phyloP scores from a whole-genome alignment of 2,113 vertebrate genomes.

The Dendropsophus ebraccatus region DNA sequence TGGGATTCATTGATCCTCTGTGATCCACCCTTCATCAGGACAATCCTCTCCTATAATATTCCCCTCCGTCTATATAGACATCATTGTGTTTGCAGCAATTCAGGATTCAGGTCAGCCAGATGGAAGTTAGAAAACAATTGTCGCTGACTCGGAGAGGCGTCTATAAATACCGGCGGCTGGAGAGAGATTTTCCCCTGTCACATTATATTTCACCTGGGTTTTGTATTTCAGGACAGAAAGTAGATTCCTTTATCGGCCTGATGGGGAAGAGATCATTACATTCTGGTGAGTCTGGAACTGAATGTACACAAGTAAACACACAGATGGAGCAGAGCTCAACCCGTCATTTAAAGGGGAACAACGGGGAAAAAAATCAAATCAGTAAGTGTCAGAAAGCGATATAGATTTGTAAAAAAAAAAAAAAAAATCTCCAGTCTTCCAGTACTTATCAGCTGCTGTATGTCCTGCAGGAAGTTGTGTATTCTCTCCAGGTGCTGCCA shows the following conservation, averaged over 20 bases:
- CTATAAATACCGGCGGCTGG: neutral
- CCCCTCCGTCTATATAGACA: neutral
- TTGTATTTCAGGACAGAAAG: conserved; percentile 82
- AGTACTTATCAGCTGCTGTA: too few species aligned
- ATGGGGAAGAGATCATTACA: conserved; percentile 92
- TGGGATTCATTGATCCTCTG: too few species aligned
- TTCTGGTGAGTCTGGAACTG: conserved; percentile 78
- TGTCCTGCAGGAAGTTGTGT: too few species aligned
- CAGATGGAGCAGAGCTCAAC: neutral
- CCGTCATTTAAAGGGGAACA: too few species aligned
- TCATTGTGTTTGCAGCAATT: neutral
- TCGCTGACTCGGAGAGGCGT: neutral
- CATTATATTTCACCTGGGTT: conserved; percentile 64
- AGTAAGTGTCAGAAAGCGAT: too few species aligned
- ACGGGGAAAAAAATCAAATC: too few species aligned
- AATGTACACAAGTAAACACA: neutral
- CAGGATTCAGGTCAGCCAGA: neutral
- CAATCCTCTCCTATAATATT: neutral
- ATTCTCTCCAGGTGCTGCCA: too few species aligned
- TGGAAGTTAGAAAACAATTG: neutral
- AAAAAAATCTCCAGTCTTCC: too few species aligned
- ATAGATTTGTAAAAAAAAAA: too few species aligned
- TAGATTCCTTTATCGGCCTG: conserved; percentile 87
- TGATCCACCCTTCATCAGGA: too few species aligned
- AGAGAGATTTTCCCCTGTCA: neutral